These are phyloP conservation scores for Alloplasta piceator DNA, from an alignment of 2,888 invertebrate species.

Conservation along the genomic window DNA sequence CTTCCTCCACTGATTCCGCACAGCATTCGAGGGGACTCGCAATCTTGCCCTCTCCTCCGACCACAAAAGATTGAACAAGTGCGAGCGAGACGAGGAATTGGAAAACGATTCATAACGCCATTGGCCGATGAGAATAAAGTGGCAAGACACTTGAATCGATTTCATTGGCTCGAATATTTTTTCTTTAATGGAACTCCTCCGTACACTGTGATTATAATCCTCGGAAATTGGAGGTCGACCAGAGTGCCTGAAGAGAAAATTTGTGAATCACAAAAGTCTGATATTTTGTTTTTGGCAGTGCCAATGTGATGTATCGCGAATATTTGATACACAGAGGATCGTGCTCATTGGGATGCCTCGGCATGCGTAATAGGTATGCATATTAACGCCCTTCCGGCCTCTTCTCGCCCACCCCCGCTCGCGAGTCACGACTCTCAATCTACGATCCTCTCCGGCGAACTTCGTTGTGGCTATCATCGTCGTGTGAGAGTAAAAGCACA, in stretches of 20 bases:
- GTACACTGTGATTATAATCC: no score
- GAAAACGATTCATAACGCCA: conserved; percentile 82
- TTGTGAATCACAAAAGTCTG: no score
- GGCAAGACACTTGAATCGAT: conserved; percentile 82
- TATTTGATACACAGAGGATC: conserved; percentile 60
- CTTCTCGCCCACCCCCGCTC: no score
- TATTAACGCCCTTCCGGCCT: conserved; percentile 55
- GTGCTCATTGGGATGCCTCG: conserved; percentile 57
- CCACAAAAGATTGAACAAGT: conserved; percentile 35
- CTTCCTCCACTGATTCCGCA: conserved; percentile 33
- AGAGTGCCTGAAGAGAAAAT: no score
- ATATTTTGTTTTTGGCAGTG: no score
- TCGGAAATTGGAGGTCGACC: background rate
- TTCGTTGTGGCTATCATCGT: background rate
- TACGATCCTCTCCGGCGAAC: background rate
- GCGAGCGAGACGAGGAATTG: conserved; percentile 66
- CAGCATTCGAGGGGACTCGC: conserved; percentile 56
- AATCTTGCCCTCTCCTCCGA: conserved; percentile 62
- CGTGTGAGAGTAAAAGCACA: conserved; percentile 3
- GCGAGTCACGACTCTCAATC: no score
- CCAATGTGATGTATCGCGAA: conserved; percentile 49
- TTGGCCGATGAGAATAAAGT: conserved; percentile 82
- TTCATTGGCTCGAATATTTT: conserved; percentile 77
- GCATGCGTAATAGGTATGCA: conserved; percentile 60
- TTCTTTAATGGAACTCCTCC: background rate